These are phyloP conservation scores for Dasysyrphus albostriatus DNA, from an alignment of 2,888 invertebrate species.

Conservation along the genomic window DNA sequence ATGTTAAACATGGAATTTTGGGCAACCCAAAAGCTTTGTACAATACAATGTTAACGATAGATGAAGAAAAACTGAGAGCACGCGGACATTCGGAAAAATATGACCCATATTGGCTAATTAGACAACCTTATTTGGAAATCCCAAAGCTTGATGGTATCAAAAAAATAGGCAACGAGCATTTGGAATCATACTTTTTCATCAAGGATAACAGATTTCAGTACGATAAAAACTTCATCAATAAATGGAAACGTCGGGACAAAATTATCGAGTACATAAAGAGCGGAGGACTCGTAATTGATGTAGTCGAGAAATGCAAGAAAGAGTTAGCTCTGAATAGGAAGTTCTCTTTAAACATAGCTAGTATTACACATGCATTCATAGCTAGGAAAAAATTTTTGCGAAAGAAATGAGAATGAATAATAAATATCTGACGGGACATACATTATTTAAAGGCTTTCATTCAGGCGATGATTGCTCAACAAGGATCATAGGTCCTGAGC, in stretches of 20 bases:
- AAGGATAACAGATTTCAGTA: slow-evolving; percentile 77
- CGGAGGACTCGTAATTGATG: slow-evolving; percentile 77
- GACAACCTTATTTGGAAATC: slow-evolving; percentile 79
- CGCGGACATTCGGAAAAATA: slow-evolving; percentile 78
- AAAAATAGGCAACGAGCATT: slow-evolving; percentile 72
- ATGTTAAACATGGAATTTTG: slow-evolving; percentile 81
- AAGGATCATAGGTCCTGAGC: too few relatives aligned
- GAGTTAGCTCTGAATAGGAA: slow-evolving; percentile 86
- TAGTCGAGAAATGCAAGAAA: slow-evolving; percentile 79
- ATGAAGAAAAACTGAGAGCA: slow-evolving; percentile 80
- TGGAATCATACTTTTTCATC: slow-evolving; percentile 79
- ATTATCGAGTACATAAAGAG: slow-evolving; percentile 77
- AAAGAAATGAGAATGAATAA: not conserved
- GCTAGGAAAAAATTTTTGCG: slow-evolving; percentile 18
- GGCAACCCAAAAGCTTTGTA: slow-evolving; percentile 81
- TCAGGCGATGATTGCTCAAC: too few relatives aligned
- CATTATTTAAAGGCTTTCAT: not conserved
- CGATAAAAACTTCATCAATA: slow-evolving; percentile 72
- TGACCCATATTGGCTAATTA: slow-evolving; percentile 81
- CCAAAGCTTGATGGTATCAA: slow-evolving; percentile 77
- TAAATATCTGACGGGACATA: not conserved
- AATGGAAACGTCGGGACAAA: slow-evolving; percentile 79
- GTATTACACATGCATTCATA: slow-evolving; percentile 2
- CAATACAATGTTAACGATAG: slow-evolving; percentile 80
- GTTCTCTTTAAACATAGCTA: not conserved